Conservation (phyloP, 1,140 invertebrate species). For the Akabosia matsudoensis region DNA sequence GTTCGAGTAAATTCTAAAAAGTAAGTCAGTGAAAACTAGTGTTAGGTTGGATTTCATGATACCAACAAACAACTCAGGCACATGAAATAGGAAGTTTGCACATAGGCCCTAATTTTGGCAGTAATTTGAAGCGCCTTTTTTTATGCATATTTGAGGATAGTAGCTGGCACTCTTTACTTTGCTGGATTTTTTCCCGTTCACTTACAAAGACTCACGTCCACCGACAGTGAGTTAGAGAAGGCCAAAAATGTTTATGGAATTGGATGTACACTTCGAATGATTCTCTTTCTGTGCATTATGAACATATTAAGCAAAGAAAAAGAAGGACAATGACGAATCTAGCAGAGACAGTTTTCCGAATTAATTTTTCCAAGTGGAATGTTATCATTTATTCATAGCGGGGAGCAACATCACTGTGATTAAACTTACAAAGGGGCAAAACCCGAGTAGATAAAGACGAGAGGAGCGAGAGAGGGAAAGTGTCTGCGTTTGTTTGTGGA, state of each 20-base stretch:
- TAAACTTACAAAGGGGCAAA: slow-evolving; percentile 47
- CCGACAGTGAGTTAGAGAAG: neutral
- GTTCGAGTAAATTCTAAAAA: neutral
- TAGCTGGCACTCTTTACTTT: too few species aligned
- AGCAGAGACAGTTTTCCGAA: slow-evolving; percentile 47
- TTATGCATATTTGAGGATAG: too few species aligned
- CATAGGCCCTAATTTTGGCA: neutral
- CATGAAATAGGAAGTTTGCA: neutral
- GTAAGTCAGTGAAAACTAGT: neutral
- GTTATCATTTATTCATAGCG: slow-evolving; percentile 48
- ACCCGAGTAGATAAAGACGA: slow-evolving; percentile 23
- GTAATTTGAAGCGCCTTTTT: neutral
- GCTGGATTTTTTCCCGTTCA: neutral
- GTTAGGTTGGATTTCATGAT: neutral
- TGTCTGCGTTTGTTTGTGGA: neutral
- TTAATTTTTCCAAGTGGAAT: slow-evolving; percentile 48
- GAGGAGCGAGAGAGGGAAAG: neutral
- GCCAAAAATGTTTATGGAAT: neutral
- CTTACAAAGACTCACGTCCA: neutral
- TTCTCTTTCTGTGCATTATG: neutral
- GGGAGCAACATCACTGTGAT: slow-evolving; percentile 47
- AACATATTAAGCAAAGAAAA: slow-evolving; percentile 12
- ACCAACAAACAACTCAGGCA: slow-evolving; percentile 6
- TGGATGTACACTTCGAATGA: neutral
- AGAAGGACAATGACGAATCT: slow-evolving; percentile 46